Conservation (phyloP, 2,888 invertebrate species). For the Harpalus rufipes region DNA sequence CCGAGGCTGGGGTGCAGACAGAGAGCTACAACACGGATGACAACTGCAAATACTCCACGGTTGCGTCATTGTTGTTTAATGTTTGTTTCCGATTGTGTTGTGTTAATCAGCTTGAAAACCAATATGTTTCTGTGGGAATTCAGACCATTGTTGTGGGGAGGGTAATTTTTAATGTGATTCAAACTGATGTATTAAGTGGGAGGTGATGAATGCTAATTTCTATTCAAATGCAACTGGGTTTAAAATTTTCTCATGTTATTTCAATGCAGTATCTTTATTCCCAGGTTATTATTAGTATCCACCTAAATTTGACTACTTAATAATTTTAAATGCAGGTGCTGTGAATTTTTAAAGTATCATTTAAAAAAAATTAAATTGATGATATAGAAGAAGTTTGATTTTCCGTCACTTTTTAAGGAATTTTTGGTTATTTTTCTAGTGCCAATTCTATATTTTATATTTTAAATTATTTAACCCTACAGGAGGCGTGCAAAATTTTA, state of each 20-base stretch:
- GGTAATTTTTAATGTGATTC: conserved; percentile 56
- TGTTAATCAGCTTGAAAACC: conserved; percentile 65
- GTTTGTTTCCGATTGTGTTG: conserved; percentile 62
- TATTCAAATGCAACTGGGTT: background rate
- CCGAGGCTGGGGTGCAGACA: conserved; percentile 72
- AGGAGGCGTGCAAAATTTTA: too few relatives aligned
- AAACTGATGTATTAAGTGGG: conserved; percentile 19
- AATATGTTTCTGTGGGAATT: conserved; percentile 63
- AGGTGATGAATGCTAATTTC: conserved; percentile 39
- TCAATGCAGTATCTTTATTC: background rate
- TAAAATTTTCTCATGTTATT: background rate
- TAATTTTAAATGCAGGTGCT: too few relatives aligned
- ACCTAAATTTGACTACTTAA: too few relatives aligned
- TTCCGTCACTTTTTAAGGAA: too few relatives aligned
- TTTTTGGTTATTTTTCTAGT: too few relatives aligned
- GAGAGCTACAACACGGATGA: conserved; percentile 53
- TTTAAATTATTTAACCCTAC: too few relatives aligned
- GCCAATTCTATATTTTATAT: too few relatives aligned
- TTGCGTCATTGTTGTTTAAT: conserved; percentile 63
- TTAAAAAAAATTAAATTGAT: too few relatives aligned
- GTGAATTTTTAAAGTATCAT: too few relatives aligned
- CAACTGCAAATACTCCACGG: conserved; percentile 63
- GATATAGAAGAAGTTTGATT: too few relatives aligned
- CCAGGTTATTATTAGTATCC: background rate
- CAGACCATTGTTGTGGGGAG: conserved; percentile 48